phyloP scores from a whole-genome alignment of 2,888 invertebrate species.

The Atrina japonica region DNA sequence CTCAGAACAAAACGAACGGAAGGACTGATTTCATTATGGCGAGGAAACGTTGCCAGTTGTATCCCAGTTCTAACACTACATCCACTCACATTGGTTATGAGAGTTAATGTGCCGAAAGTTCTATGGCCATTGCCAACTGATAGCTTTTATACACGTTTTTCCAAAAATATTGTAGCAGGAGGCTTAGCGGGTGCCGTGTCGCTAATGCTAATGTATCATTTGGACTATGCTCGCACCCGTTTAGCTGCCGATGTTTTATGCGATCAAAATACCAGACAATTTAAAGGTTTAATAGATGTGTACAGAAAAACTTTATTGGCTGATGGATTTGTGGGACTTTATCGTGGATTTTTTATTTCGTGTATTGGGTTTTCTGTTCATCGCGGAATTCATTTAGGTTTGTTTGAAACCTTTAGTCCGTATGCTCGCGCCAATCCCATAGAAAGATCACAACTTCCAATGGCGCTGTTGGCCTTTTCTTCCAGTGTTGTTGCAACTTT shows the following conservation, averaged over 20 bases:
- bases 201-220: conserved; percentile 76
- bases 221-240: conserved; percentile 78
- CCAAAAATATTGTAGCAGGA: conserved; percentile 83
- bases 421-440: no score
- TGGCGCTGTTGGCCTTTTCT: conserved; percentile 76
- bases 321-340: conserved; percentile 79
- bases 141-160: no score
- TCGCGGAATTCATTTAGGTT: conserved; percentile 80
- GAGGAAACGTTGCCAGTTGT: conserved; percentile 96
- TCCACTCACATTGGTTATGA: no score
- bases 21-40: conserved; percentile 88
- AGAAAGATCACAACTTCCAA: no score
- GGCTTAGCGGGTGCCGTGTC: conserved; percentile 78
- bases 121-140: no score
- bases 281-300: conserved; percentile 87
- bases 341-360: conserved; percentile 80
- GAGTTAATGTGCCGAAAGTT: no score
- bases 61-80: conserved; percentile 80
- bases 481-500: conserved; percentile 94
- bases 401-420: conserved; percentile 79
- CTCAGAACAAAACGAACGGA: conserved; percentile 74
- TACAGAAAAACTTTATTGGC: conserved; percentile 75
- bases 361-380: conserved; percentile 79
- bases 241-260: conserved; percentile 77
- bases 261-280: conserved; percentile 85